Conservation (phyloP, 2,888 invertebrate species). For the Melieria picta region DNA sequence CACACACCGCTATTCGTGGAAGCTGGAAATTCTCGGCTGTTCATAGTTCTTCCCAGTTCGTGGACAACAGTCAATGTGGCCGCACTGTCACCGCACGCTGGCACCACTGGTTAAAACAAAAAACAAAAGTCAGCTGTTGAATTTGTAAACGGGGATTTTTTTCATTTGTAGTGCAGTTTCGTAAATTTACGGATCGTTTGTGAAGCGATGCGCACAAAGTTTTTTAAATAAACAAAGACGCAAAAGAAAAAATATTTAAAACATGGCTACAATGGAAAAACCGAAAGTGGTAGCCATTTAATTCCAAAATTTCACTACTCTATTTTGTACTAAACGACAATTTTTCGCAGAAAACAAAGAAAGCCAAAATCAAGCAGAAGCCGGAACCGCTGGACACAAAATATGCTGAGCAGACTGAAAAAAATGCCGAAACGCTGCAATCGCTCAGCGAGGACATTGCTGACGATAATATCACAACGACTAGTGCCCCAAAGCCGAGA, state of each 20-base stretch:
- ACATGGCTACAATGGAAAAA: conserved; percentile 64
- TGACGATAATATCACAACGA: conserved; percentile 36
- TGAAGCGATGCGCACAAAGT: conserved; percentile 13
- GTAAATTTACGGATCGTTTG: background rate
- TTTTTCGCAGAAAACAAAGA: conserved; percentile 51
- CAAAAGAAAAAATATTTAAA: conserved; percentile 18
- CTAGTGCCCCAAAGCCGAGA: background rate
- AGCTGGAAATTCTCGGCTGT: too few relatives aligned
- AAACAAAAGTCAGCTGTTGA: conserved; percentile 22
- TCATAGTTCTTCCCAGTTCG: too few relatives aligned
- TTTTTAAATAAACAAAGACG: background rate
- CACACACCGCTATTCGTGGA: too few relatives aligned
- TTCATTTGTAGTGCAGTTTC: background rate
- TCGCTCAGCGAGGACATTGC: conserved; percentile 31
- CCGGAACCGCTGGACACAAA: conserved; percentile 11
- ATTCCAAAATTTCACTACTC: conserved; percentile 24
- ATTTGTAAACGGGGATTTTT: conserved; percentile 30
- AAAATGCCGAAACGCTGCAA: conserved; percentile 31
- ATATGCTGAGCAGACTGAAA: conserved; percentile 38
- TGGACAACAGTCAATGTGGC: background rate
- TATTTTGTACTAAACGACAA: conserved; percentile 27
- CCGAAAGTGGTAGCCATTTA: conserved; percentile 55
- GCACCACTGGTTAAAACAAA: too few relatives aligned
- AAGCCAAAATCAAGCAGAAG: conserved; percentile 39
- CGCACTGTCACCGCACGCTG: background rate